A percentile compares a stretch with the other conserved stretches of the same genome.
These are phyloP conservation scores for Drosophila melanosoma DNA, from an alignment of 2,888 invertebrate genomes.

Conservation along the genomic window DNA sequence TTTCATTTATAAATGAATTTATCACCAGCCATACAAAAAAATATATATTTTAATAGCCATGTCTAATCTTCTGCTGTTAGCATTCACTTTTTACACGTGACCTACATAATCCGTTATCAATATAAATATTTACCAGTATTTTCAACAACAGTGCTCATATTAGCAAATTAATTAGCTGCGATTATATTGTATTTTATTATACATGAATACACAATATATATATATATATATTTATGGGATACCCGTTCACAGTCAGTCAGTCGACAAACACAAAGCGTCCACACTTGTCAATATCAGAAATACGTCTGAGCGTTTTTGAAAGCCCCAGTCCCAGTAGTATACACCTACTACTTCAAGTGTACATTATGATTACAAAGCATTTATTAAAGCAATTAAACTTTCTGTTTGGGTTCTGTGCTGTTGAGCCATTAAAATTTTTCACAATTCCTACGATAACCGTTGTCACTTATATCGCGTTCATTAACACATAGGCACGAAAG, in stretches of 20 bases:
- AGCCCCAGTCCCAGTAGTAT: slow-evolving; percentile 27
- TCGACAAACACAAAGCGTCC: slow-evolving; percentile 41
- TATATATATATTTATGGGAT: background rate
- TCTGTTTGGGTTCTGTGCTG: background rate
- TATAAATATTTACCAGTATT: slow-evolving; percentile 56
- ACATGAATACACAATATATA: background rate
- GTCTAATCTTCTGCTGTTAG: background rate
- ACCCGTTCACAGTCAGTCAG: slow-evolving; percentile 12
- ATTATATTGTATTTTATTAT: slow-evolving; percentile 4
- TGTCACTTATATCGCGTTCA: slow-evolving; percentile 20
- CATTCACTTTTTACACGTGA: slow-evolving; percentile 2
- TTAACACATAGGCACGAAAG: background rate
- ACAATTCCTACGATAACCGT: slow-evolving; percentile 43
- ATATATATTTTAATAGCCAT: no score
- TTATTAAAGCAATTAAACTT: no score
- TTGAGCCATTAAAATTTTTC: slow-evolving; percentile 36
- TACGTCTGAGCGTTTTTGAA: slow-evolving; percentile 60
- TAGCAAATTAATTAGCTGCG: slow-evolving; percentile 8
- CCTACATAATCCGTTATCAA: background rate
- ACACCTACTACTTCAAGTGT: slow-evolving; percentile 1
- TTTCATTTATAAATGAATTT: background rate
- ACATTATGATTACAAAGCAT: slow-evolving; percentile 26
- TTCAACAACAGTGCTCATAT: slow-evolving; percentile 42
- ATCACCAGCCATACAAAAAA: background rate
- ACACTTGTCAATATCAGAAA: slow-evolving; percentile 61